phyloP scores from a whole-genome alignment of 2,888 invertebrate species.

The Charanyca ferruginea region DNA sequence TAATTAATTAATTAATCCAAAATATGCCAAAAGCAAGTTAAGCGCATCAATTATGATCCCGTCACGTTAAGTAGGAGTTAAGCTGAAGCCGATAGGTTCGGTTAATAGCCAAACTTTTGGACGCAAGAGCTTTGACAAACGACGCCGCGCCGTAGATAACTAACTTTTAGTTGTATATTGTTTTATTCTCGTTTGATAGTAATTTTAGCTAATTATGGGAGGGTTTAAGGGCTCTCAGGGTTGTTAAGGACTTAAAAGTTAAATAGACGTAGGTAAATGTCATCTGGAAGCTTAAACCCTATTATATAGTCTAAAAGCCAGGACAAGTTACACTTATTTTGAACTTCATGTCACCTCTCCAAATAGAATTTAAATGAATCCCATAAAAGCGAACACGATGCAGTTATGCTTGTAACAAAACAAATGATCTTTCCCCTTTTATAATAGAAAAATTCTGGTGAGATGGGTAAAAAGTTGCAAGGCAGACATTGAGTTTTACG shows the following conservation, averaged over 20 bases:
- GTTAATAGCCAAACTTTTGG: slow-evolving; percentile 71
- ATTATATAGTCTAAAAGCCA: neutral
- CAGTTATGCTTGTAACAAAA: neutral
- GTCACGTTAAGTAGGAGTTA: slow-evolving; percentile 69
- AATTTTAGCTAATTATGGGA: slow-evolving; percentile 58
- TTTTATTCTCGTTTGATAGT: slow-evolving; percentile 58
- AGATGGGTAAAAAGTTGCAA: neutral
- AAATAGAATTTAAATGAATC: neutral
- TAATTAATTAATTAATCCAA: slow-evolving; percentile 58
- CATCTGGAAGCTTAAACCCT: neutral
- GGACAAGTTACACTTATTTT: slow-evolving; percentile 7
- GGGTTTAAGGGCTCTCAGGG: slow-evolving; percentile 15
- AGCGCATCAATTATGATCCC: slow-evolving; percentile 72
- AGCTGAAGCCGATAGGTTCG: slow-evolving; percentile 70
- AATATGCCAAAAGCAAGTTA: slow-evolving; percentile 66
- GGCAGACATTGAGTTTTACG: slow-evolving; percentile 17
- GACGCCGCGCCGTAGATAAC: slow-evolving; percentile 64
- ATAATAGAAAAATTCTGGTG: slow-evolving; percentile 1
- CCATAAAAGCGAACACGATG: neutral
- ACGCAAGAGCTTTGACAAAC: slow-evolving; percentile 70
- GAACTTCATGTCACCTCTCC: neutral
- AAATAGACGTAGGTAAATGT: slow-evolving; percentile 19
- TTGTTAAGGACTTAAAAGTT: slow-evolving; percentile 24
- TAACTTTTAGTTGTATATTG: slow-evolving; percentile 65
- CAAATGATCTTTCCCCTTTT: neutral